Evolutionary conservation across 2,888 invertebrate species (phyloP), one percentile per base, ranked within the genome.

Genomic region (Diaphora mendica): DNA sequence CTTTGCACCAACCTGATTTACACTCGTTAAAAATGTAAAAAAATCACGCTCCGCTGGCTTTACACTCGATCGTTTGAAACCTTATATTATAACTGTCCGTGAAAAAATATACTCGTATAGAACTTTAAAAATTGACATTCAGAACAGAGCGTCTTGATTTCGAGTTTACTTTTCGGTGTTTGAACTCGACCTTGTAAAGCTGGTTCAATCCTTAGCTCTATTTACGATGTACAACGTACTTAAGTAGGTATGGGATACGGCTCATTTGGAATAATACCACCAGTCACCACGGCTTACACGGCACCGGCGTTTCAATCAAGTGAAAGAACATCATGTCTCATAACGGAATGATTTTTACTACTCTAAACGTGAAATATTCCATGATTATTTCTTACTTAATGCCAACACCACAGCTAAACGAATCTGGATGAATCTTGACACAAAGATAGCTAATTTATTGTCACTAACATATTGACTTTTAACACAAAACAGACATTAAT

Each of bases 1-100:
- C 87, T 84, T 82, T 82, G 77, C 77, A 79, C 76, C 64, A 51
- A 70, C 70, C 80, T 86, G 86, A 86, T 87, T 87, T 87, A 87
- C 80, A 81, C 79, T 75, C 76, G 79, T 77, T 79, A 76, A 85
- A 81, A 83, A 79, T 82, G 81, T 84, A 80, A 80, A 80, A 80
- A 59, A 78, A 73, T 76, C 77, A 75, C 42, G 35, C 39, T 51
- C 51, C n/a, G 67, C 39, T 42, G 30, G 59, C 48, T 65, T 71
- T 70, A 26, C 3, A 66, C 62, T 69, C 67, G 70, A 65, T 59
- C 59, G n/a, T 70, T 17, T 59, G n/a, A 9, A 55, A 71, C 51
- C 26, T 26, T 26, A n/a, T 35, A 35, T 70, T 3, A 15, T n/a
- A n/a, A n/a, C 7, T 15, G 39, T 48, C 44, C 42, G n/a, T 8